phyloP scores from a whole-genome alignment of 1,140 invertebrate genomes.

The Telenomus remus region DNA sequence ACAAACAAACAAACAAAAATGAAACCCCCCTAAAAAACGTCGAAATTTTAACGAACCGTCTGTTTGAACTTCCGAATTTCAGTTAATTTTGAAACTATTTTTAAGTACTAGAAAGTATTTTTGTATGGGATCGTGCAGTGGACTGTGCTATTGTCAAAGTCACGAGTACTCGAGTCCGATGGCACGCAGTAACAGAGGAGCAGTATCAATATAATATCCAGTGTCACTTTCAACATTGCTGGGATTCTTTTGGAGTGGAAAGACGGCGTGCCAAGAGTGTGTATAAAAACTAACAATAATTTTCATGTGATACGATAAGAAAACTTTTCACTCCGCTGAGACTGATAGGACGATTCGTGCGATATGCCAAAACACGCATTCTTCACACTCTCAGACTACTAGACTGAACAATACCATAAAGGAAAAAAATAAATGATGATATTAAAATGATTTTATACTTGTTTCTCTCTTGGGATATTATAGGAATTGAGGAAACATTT shows the following conservation, averaged over 20 bases:
- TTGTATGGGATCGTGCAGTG: conserved; percentile 17
- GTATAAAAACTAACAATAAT: conserved; percentile 51
- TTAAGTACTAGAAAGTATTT: conserved; percentile 36
- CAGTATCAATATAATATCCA: conserved; percentile 47
- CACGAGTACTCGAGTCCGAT: conserved; percentile 12
- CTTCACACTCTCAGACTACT: conserved; percentile 33
- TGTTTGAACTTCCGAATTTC: conserved; percentile 16
- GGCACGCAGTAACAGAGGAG: conserved; percentile 31
- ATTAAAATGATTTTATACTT: conserved; percentile 49
- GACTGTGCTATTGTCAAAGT: conserved; percentile 1
- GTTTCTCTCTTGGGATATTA: conserved; percentile 7
- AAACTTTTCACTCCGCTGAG: conserved; percentile 56
- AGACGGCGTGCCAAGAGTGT: conserved; percentile 13
- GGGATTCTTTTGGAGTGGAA: conserved; percentile 30
- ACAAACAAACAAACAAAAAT: no score
- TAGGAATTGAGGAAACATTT: conserved; percentile 59
- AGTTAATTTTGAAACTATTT: conserved; percentile 38
- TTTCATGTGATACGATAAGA: conserved; percentile 57
- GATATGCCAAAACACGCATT: conserved; percentile 16
- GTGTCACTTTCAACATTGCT: conserved; percentile 52
- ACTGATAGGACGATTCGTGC: conserved; percentile 53
- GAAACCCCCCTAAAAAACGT: no score
- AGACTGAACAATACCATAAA: conserved; percentile 47
- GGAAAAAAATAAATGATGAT: no score
- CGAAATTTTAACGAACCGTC: no score